phyloP scores from a whole-genome alignment of 2,888 invertebrate species.

The Carabus problematicus region DNA sequence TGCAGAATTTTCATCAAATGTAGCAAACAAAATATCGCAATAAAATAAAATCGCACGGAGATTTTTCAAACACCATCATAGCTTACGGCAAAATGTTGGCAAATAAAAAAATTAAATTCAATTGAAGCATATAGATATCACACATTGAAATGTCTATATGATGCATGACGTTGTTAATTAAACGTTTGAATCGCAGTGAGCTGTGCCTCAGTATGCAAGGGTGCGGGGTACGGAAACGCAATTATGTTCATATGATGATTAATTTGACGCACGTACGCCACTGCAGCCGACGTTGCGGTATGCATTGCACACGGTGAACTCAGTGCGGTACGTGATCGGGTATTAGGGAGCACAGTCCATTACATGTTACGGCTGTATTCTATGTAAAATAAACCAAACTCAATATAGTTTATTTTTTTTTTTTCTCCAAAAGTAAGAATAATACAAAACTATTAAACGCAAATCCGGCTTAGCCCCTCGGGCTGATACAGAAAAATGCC shows the following conservation, averaged over 20 bases:
- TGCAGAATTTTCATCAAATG: slow-evolving; percentile 31
- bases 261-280: slow-evolving; percentile 49
- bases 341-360: no score
- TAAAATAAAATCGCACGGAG: slow-evolving; percentile 39
- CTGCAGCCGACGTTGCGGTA: slow-evolving; percentile 35
- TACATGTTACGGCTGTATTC: no score
- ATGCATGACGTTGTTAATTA: slow-evolving; percentile 56
- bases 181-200: slow-evolving; percentile 47
- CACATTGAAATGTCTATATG: slow-evolving; percentile 49
- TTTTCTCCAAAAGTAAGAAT: no score
- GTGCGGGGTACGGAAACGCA: slow-evolving; percentile 53
- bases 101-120: slow-evolving; percentile 39
- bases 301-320: slow-evolving; percentile 50
- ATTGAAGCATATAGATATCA: slow-evolving; percentile 13
- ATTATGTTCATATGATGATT: slow-evolving; percentile 56
- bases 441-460: slow-evolving; percentile 15
- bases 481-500: slow-evolving; percentile 22
- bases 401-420: no score
- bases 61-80: no score
- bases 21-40: slow-evolving; percentile 25
- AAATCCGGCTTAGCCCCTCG: slow-evolving; percentile 13
- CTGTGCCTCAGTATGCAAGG: not conserved
- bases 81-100: no score
- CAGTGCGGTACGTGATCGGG: slow-evolving; percentile 44
- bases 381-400: no score